Evolutionary conservation across 2,888 invertebrate species (phyloP).

Genomic region (Tribolium freemani): DNA sequence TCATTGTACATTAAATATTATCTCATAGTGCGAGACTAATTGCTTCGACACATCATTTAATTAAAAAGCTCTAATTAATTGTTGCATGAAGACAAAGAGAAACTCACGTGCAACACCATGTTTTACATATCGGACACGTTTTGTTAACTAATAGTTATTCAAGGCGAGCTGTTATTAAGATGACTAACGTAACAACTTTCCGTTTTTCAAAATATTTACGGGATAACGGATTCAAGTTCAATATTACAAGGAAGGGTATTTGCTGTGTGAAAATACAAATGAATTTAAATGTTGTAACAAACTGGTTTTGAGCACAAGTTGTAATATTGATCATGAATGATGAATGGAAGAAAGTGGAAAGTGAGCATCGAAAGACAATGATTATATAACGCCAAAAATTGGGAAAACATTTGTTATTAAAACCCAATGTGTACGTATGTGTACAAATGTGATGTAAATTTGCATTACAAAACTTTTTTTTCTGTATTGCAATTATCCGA

Average conservation of each 20-base stretch:
- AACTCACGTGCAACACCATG: conserved; percentile 32
- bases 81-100: conserved; percentile 12
- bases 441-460: background rate
- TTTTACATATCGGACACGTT: conserved; percentile 31
- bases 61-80: conserved; percentile 1
- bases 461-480: conserved; percentile 1
- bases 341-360: conserved; percentile 28
- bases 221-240: conserved; percentile 11
- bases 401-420: background rate
- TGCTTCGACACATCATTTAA: conserved; percentile 4
- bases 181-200: conserved; percentile 35
- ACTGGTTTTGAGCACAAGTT: background rate
- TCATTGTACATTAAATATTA: background rate
- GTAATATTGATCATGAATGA: background rate
- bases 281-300: conserved; percentile 5
- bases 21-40: background rate
- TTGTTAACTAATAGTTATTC: conserved; percentile 29
- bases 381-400: background rate
- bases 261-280: background rate
- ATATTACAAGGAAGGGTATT: background rate
- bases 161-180: conserved; percentile 23
- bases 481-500: background rate
- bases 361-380: background rate
- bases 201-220: conserved; percentile 22
- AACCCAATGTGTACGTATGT: background rate